A percentile compares a stretch with the other conserved stretches of the same genome.
Conservation (phyloP, 2,113 vertebrate species). For the Archilochus colubris region DNA sequence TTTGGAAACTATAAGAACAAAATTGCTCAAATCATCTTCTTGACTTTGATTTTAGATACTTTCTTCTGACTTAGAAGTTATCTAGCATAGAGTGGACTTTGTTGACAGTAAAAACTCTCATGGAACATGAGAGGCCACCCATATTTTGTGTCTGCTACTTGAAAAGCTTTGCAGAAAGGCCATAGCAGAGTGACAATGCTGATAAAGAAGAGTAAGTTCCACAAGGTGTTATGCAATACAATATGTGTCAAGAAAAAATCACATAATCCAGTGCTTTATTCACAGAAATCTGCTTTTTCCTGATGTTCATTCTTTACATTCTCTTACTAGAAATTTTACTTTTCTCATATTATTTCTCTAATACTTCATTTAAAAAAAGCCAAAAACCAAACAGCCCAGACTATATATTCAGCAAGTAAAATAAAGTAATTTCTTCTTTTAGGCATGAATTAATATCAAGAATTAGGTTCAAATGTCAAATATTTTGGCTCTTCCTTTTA, state of each 20-base stretch:
- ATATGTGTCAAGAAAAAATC: neutral
- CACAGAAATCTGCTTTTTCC: neutral
- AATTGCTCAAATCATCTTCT: constrained; percentile 1
- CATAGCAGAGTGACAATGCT: neutral
- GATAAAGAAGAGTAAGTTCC: neutral
- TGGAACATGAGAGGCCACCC: neutral
- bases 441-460: neutral
- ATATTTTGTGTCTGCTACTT: neutral
- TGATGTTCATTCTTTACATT: neutral
- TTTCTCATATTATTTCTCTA: neutral
- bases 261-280: neutral
- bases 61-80: neutral
- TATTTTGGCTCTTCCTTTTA: neutral
- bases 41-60: neutral
- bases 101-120: neutral
- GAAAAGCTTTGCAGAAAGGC: neutral
- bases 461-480: neutral
- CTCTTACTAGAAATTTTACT: neutral
- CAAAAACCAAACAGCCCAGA: too few relatives aligned
- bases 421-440: neutral
- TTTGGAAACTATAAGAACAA: neutral
- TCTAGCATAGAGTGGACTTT: neutral
- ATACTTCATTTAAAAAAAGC: neutral
- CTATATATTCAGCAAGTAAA: neutral
- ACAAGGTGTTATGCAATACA: neutral